Evolutionary conservation across 2,797 vertebrate genomes (phyloP).

Genomic region (Chaetodon trifasciatus): DNA sequence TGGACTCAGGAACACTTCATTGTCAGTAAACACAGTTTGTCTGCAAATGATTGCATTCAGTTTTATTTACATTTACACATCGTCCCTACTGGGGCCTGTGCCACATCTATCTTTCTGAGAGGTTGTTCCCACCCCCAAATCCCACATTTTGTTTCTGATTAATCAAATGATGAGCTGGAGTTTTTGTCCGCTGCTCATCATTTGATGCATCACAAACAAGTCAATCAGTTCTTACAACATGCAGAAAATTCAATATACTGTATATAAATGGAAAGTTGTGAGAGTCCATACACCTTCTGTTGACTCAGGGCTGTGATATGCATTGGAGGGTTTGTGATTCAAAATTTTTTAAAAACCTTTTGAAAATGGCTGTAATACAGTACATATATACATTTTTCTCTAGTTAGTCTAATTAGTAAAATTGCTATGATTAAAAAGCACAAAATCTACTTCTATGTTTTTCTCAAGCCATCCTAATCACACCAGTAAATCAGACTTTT

Average conservation of each 20-base stretch:
- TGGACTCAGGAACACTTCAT: no score
- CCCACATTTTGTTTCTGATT: background rate
- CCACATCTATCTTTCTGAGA: background rate
- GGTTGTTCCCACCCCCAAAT: background rate
- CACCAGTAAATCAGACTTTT: background rate
- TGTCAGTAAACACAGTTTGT: no score
- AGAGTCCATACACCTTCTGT: background rate
- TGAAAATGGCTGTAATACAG: background rate
- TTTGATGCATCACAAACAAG: background rate
- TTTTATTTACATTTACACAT: no score
- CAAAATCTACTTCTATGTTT: no score
- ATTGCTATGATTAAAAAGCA: background rate
- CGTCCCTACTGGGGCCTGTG: no score
- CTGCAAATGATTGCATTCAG: no score
- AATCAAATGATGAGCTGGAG: background rate
- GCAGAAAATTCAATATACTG: background rate
- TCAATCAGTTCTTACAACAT: background rate
- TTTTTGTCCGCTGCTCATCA: background rate
- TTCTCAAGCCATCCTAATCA: background rate
- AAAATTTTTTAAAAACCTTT: background rate
- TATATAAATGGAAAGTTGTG: slow-evolving; percentile 9
- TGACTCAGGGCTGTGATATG: background rate
- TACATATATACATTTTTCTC: background rate
- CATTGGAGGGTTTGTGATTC: background rate
- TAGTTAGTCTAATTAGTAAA: background rate